phyloP scores from a whole-genome alignment of 1,140 invertebrate species.

The Drosophila eugracilis region DNA sequence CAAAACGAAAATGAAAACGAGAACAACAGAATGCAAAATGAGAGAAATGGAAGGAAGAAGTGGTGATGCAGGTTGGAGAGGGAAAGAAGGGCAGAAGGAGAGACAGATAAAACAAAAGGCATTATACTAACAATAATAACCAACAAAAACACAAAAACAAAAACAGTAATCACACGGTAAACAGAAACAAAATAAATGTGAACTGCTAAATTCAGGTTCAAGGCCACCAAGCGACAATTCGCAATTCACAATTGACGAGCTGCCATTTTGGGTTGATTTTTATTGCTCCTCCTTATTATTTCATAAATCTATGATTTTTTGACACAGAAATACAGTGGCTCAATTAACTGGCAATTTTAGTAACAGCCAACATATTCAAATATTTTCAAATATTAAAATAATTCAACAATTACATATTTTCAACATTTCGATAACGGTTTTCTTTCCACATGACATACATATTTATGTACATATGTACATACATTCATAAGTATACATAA shows the following conservation, averaged over 20 bases:
- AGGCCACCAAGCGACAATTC: slow-evolving; percentile 61
- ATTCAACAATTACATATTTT: neutral
- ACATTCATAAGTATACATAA: no score
- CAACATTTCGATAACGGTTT: neutral
- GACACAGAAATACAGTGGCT: neutral
- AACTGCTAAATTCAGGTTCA: slow-evolving; percentile 79
- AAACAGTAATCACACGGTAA: slow-evolving; percentile 29
- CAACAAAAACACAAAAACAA: slow-evolving; percentile 18
- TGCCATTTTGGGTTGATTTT: slow-evolving; percentile 27
- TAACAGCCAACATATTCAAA: no score
- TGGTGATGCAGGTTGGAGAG: neutral
- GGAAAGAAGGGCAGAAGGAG: neutral
- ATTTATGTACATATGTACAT: no score
- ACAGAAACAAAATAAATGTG: slow-evolving; percentile 50
- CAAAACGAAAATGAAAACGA: slow-evolving; percentile 36
- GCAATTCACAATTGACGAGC: slow-evolving; percentile 19
- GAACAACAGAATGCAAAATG: slow-evolving; percentile 22
- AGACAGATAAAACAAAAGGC: slow-evolving; percentile 56
- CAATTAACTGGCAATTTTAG: no score
- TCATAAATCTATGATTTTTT: slow-evolving; percentile 18
- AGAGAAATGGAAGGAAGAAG: slow-evolving; percentile 14
- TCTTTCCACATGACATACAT: slow-evolving; percentile 2
- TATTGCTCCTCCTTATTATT: slow-evolving; percentile 1
- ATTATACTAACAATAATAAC: slow-evolving; percentile 58
- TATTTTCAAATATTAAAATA: neutral